Conservation (phyloP, 2,113 vertebrate genomes). For the Nannobrachium achirus region DNA sequence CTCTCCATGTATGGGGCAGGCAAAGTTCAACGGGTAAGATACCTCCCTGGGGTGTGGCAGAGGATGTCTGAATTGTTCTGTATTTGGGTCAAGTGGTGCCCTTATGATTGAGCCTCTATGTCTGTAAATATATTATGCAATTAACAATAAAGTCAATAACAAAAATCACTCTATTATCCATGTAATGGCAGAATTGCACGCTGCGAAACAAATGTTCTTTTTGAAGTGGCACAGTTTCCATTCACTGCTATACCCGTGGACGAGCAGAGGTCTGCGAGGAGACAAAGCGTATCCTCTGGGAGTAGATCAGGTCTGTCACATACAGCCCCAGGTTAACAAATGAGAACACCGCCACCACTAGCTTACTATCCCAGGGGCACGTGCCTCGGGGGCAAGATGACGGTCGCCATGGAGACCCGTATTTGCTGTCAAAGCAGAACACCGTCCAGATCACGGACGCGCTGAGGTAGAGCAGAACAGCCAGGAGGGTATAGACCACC, state of each 20-base stretch:
- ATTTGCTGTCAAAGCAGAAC: slow-evolving; percentile 92
- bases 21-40: slow-evolving; percentile 19
- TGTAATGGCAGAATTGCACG: neutral
- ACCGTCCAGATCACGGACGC: slow-evolving; percentile 91
- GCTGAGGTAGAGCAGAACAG: slow-evolving; percentile 89
- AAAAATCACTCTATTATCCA: slow-evolving; percentile 5
- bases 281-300: slow-evolving; percentile 84
- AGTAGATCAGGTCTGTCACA: slow-evolving; percentile 84
- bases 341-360: slow-evolving; percentile 89
- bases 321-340: slow-evolving; percentile 90
- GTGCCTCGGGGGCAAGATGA: slow-evolving; percentile 79
- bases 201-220: neutral
- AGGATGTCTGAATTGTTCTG: neutral
- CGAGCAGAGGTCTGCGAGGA: slow-evolving; percentile 46
- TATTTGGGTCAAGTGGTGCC: neutral
- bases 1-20: slow-evolving; percentile 15
- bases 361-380: slow-evolving; percentile 93
- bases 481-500: slow-evolving; percentile 86
- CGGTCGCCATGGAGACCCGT: slow-evolving; percentile 83
- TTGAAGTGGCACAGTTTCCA: neutral
- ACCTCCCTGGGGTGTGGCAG: slow-evolving; percentile 29
- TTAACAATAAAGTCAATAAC: neutral
- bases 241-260: slow-evolving; percentile 44
- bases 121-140: too few relatives aligned
- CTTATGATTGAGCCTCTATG: neutral